phyloP scores from a whole-genome alignment of 2,888 invertebrate species.

The Deroplatys truncata region DNA sequence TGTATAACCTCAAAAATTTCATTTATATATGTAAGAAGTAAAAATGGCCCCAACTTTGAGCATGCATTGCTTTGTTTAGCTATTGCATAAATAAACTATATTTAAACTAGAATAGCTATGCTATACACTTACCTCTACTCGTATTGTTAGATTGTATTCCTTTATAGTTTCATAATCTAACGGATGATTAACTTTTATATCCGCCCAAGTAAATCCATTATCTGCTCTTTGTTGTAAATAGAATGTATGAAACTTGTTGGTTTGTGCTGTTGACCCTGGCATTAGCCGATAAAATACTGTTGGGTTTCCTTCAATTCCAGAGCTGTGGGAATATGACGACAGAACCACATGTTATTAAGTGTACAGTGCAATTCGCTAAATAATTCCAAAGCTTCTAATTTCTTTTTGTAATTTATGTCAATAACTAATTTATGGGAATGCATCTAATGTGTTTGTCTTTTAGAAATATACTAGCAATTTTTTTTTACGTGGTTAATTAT shows the following conservation, averaged over 20 bases:
- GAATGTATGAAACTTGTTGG: slow-evolving; percentile 93
- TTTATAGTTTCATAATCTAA: slow-evolving; percentile 92
- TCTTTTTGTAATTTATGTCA: background rate
- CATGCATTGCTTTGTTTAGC: too few relatives aligned
- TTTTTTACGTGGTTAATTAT: background rate
- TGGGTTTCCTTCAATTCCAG: slow-evolving; percentile 93
- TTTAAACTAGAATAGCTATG: too few relatives aligned
- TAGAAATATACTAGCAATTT: background rate
- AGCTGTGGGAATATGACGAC: slow-evolving; percentile 55
- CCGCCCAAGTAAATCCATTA: slow-evolving; percentile 91
- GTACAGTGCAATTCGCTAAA: background rate
- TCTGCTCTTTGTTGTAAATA: slow-evolving; percentile 92
- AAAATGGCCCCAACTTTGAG: too few relatives aligned
- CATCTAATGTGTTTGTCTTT: background rate
- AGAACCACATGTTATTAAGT: background rate
- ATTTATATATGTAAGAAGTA: too few relatives aligned
- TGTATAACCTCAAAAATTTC: too few relatives aligned
- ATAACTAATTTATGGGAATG: background rate
- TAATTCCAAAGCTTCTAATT: background rate
- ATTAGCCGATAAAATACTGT: slow-evolving; percentile 93
- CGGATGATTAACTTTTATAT: slow-evolving; percentile 94
- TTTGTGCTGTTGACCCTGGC: slow-evolving; percentile 93
- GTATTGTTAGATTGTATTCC: slow-evolving; percentile 91
- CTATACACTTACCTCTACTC: slow-evolving; percentile 76
- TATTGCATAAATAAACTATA: too few relatives aligned